Conservation (phyloP, 2,113 vertebrate species). For the Alexandromys fortis region DNA sequence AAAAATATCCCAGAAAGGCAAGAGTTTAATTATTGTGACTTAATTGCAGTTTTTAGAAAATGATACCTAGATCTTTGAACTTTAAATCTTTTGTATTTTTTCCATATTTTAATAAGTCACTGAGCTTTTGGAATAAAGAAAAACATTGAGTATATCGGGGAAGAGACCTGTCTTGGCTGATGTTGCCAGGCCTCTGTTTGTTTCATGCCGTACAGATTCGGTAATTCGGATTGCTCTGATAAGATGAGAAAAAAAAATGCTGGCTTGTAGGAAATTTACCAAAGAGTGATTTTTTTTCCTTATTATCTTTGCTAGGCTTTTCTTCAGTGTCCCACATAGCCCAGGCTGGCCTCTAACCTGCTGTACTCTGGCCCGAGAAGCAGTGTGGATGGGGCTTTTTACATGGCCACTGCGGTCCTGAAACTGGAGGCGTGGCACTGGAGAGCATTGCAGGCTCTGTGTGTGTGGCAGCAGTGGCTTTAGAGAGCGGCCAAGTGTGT, state of each 20-base stretch:
- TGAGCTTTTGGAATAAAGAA: background rate
- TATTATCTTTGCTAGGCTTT: background rate
- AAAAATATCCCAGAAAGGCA: background rate
- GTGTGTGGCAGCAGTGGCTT: background rate
- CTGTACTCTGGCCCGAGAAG: background rate
- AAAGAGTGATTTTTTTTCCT: too few relatives aligned
- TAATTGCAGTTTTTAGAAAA: slow-evolving; percentile 11
- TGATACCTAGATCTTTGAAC: background rate
- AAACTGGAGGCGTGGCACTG: too few relatives aligned
- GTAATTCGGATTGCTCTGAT: background rate
- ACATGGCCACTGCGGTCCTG: background rate
- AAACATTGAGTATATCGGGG: background rate
- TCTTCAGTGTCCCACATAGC: background rate
- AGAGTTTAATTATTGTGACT: slow-evolving; percentile 48
- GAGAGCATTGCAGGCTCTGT: background rate
- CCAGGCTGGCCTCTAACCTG: too few relatives aligned
- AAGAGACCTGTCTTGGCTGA: background rate
- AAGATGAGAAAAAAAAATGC: background rate
- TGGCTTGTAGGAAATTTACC: background rate
- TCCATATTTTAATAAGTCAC: background rate
- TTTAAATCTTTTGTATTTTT: slow-evolving; percentile 4
- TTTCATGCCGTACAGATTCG: background rate
- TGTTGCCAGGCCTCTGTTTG: background rate
- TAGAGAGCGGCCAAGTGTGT: background rate
- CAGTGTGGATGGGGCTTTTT: background rate